Percentiles rank a stretch among this genome's conserved stretches.
These are phyloP conservation scores for Rhinophrynus dorsalis DNA, from an alignment of 2,797 vertebrate genomes.

Conservation along the genomic window DNA sequence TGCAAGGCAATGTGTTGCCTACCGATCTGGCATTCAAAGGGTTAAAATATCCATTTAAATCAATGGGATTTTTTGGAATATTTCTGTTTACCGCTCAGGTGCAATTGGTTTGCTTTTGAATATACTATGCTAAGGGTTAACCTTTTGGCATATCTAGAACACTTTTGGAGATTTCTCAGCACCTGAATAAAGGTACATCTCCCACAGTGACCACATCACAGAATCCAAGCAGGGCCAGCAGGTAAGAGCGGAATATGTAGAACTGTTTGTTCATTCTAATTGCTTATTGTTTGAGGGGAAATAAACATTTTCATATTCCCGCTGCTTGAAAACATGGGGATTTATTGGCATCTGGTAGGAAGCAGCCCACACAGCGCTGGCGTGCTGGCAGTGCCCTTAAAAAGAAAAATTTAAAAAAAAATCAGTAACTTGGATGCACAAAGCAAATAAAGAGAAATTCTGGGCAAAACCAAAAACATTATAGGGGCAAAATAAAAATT, in stretches of 20 bases:
- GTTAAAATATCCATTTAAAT: no score
- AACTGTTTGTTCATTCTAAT: slow-evolving; percentile 31
- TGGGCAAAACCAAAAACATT: no score
- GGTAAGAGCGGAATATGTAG: not conserved
- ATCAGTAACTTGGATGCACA: not conserved
- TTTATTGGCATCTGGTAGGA: slow-evolving; percentile 41
- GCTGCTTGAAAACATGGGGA: slow-evolving; percentile 21
- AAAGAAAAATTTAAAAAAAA: not conserved
- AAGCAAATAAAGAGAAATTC: slow-evolving; percentile 1
- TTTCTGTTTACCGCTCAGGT: no score
- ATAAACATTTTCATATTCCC: slow-evolving; percentile 34
- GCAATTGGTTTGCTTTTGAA: no score
- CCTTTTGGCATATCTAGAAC: not conserved
- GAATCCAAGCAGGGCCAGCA: not conserved
- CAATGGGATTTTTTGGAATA: no score
- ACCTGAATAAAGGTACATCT: not conserved
- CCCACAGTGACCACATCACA: not conserved
- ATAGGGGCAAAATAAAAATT: no score
- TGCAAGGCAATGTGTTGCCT: no score
- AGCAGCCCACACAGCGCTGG: slow-evolving; percentile 42
- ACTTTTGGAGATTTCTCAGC: not conserved
- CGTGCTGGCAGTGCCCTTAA: slow-evolving; percentile 45
- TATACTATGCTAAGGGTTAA: no score
- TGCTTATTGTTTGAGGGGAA: slow-evolving; percentile 42
- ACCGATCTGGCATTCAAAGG: no score